Base-by-base conservation (phyloP, 2,797 vertebrate species). In the Peromyscus eremicus region DNA sequence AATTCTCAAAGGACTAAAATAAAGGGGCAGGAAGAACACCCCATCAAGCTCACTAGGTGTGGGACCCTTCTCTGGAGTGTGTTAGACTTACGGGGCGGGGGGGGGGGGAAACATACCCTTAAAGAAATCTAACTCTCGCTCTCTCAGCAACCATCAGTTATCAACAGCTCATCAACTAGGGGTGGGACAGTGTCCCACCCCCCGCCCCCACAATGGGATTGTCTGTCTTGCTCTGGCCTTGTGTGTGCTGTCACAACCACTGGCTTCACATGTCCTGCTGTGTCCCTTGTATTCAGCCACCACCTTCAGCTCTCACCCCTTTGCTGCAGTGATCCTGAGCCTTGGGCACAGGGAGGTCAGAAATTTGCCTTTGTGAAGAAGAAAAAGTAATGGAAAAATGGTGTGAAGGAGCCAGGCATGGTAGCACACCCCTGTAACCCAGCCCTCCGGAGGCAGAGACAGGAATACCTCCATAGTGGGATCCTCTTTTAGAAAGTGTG, bases 341-440 rank as follows among this genome's bases (percentile, higher is more conserved):
- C 43, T n/a, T 14, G 43, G 64, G 32, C 32, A 85, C 62, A 25
- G 19, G 43, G 49, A 84, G 80, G 70, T 86, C 83, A 37, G 75
- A 49, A 68, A 52, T 64, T 87, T 66, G 64, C 52, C 60, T 94
- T 94, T 62, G 66, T 9, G 4, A 90, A 92, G 86, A 62, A 92
- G 84, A 46, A 62, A 55, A 37, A 57, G 46, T 55, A 12, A 13
- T 49, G 40, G 80, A 83, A 84, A 94, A 86, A 89, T 32, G 43
- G 27, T 19, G 17, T 52, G 87, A 88, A 37, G 85, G 60, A 46
- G 40, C 71, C 55, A 77, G 73, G 57, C 13, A 27, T 6, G 57
- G 40, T 25, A 25, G 29, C 27, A 32, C 12, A 76, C 2, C 12
- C 43, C 57, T 49, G 40, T n/a, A n/a, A 43, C 12, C 73, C 40